Conservation (phyloP, 1,140 invertebrate species). For the Monomorium pharaonis region DNA sequence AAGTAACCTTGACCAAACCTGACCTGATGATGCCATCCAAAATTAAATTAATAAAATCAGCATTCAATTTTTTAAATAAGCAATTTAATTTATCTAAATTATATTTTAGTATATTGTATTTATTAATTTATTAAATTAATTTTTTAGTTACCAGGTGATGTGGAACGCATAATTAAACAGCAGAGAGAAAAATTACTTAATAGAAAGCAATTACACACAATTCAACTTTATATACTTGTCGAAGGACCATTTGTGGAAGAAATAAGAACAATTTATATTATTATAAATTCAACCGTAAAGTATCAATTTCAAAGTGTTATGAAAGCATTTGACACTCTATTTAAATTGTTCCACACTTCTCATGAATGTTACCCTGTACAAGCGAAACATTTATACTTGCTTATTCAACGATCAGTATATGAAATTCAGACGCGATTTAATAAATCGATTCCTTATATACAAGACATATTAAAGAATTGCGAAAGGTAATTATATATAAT, state of each 20-base stretch:
- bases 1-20: too few relatives aligned
- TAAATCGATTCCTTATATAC: conserved; percentile 1
- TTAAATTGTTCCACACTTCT: conserved; percentile 6
- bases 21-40: too few relatives aligned
- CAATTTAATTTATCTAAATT: too few relatives aligned
- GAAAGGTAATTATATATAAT: neutral
- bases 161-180: neutral
- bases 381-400: neutral
- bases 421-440: conserved; percentile 11
- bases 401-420: conserved; percentile 6
- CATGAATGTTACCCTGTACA: neutral
- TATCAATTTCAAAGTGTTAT: too few relatives aligned
- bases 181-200: neutral
- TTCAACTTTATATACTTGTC: neutral
- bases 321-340: neutral
- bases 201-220: neutral
- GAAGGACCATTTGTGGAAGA: neutral
- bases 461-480: neutral
- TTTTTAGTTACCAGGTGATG: conserved; percentile 2
- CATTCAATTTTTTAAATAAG: too few relatives aligned
- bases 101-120: too few relatives aligned
- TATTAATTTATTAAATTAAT: neutral
- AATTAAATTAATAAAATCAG: too few relatives aligned
- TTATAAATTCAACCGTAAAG: too few relatives aligned
- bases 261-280: too few relatives aligned